Evolutionary conservation across 2,888 invertebrate genomes (phyloP).

Genomic region (Drosophila engyochracea): DNA sequence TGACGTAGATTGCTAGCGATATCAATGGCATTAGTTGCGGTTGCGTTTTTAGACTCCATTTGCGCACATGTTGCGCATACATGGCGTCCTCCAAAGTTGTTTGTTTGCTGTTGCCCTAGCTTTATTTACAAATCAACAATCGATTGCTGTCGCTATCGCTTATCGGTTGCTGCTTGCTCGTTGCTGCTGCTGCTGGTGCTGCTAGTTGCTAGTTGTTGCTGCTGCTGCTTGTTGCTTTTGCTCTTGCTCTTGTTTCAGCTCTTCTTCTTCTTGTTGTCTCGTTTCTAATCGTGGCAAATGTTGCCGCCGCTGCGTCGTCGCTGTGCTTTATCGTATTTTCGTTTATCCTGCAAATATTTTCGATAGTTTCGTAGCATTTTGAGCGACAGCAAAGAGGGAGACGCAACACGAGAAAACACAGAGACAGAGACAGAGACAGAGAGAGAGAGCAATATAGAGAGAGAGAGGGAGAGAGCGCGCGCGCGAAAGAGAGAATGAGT

Average conservation of each 20-base stretch:
- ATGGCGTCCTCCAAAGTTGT: constrained; percentile 85
- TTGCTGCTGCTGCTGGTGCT: constrained; percentile 28
- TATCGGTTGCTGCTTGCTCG: constrained; percentile 30
- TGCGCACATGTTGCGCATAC: constrained; percentile 86
- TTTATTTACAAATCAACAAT: constrained; percentile 75
- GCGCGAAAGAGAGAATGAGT: constrained; percentile 12
- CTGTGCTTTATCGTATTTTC: constrained; percentile 80
- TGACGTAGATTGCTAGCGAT: constrained; percentile 84
- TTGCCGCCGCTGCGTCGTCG: constrained; percentile 73
- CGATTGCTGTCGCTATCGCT: constrained; percentile 46
- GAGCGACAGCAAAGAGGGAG: constrained; percentile 63
- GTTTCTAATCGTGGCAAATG: constrained; percentile 69
- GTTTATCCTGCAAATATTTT: constrained; percentile 81
- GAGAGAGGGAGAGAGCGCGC: constrained; percentile 24
- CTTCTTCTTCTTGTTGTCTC: constrained; percentile 24
- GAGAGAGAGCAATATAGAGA: constrained; percentile 33
- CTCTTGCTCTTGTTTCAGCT: constrained; percentile 23
- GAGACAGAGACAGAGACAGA: background rate
- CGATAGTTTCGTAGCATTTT: constrained; percentile 83
- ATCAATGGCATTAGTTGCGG: constrained; percentile 85
- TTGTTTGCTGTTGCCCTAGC: constrained; percentile 74
- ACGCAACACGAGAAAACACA: constrained; percentile 25
- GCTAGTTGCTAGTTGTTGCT: constrained; percentile 20
- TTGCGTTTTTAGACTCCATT: constrained; percentile 86
- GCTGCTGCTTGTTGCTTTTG: constrained; percentile 7